phyloP scores from a whole-genome alignment of 2,113 vertebrate species.

The Ifrita kowaldi region DNA sequence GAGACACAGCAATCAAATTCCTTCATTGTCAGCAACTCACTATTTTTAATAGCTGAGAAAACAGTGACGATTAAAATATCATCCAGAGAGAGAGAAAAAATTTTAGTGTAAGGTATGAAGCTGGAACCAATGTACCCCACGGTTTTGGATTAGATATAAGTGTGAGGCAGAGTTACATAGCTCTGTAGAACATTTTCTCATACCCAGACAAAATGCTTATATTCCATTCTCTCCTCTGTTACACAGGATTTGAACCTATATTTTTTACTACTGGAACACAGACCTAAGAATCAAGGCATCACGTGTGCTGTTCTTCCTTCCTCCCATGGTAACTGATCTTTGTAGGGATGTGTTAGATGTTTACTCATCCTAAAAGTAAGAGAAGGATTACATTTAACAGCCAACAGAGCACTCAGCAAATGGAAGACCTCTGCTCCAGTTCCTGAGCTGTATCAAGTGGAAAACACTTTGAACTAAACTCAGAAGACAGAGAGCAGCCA shows the following conservation, averaged over 20 bases:
- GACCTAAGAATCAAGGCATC: neutral
- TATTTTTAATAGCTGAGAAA: neutral
- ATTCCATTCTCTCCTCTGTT: neutral
- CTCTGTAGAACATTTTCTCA: neutral
- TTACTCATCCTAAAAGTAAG: neutral
- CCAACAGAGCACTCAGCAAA: neutral
- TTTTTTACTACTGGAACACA: neutral
- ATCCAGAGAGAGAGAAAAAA: neutral
- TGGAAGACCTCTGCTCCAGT: neutral
- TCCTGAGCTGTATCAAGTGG: neutral
- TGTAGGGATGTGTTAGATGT: neutral
- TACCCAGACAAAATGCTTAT: neutral
- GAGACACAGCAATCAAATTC: neutral
- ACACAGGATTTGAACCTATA: neutral
- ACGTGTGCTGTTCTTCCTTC: neutral
- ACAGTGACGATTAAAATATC: neutral
- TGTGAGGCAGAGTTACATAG: neutral
- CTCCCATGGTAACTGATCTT: neutral
- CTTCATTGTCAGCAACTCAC: neutral
- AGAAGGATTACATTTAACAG: neutral
- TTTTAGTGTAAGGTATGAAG: neutral
- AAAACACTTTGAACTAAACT: neutral
- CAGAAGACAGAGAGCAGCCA: neutral
- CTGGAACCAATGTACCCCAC: neutral
- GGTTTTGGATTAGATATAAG: neutral